Conservation (phyloP, 2,113 vertebrate genomes). For the Malurus cyaneus region DNA sequence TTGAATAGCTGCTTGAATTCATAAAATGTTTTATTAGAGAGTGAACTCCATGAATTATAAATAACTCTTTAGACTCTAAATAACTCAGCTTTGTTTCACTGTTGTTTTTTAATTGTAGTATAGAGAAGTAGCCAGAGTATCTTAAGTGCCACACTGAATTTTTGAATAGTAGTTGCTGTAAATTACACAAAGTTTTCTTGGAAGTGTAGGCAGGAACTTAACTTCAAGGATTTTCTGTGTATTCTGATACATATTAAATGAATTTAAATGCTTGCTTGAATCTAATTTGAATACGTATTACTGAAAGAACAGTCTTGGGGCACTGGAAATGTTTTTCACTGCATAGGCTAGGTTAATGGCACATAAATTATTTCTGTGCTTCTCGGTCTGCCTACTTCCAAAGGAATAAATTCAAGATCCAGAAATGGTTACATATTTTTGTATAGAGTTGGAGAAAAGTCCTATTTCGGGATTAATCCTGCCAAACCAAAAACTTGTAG, state of each 20-base stretch:
- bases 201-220: neutral
- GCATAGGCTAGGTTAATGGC: neutral
- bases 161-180: neutral
- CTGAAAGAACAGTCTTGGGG: neutral
- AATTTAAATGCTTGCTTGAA: neutral
- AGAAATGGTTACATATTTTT: neutral
- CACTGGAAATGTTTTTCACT: neutral
- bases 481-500: neutral
- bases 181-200: neutral
- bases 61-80: neutral
- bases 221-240: neutral
- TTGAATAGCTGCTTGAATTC: neutral
- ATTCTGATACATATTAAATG: neutral
- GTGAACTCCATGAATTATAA: neutral
- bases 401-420: neutral
- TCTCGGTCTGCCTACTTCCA: neutral
- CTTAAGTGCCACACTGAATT: neutral
- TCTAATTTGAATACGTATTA: neutral
- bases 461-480: neutral
- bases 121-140: neutral
- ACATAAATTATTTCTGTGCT: neutral
- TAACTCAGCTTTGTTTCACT: neutral
- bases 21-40: neutral
- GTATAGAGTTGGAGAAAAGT: neutral
- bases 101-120: neutral